Evolutionary conservation across 2,888 invertebrate genomes (phyloP).

Genomic region (Rhingia rostrata): DNA sequence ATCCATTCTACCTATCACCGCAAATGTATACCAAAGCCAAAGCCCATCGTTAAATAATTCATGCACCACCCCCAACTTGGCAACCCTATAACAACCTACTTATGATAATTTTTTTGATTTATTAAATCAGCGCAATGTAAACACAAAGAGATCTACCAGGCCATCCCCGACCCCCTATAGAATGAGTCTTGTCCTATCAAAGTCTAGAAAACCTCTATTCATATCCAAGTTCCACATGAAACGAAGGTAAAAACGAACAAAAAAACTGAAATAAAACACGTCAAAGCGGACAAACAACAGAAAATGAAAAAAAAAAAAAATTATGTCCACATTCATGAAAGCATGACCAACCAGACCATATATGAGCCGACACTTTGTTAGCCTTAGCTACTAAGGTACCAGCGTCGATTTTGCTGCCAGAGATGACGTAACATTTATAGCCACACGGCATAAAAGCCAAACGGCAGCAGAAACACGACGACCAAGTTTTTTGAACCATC

Average conservation of each 20-base stretch:
- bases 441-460: conserved; percentile 38
- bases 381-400: conserved; percentile 24
- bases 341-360: conserved; percentile 61
- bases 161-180: background rate
- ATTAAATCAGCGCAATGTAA: conserved; percentile 67
- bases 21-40: background rate
- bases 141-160: conserved; percentile 35
- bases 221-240: conserved; percentile 17
- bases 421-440: conserved; percentile 61
- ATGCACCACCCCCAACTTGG: conserved; percentile 36
- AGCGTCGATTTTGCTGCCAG: background rate
- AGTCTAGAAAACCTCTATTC: conserved; percentile 25
- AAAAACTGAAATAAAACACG: conserved; percentile 35
- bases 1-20: background rate
- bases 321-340: conserved; percentile 60
- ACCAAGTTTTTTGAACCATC: conserved; percentile 70
- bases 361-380: conserved; percentile 51
- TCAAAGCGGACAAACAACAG: conserved; percentile 13
- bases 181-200: conserved; percentile 19
- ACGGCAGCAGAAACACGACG: conserved; percentile 22
- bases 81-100: conserved; percentile 61
- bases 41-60: conserved; percentile 51
- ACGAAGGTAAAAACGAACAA: conserved; percentile 53
- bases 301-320: conserved; percentile 12
- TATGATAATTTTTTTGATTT: conserved; percentile 62